Conservation (phyloP, 2,888 invertebrate genomes). For the Physocephala rufipes region DNA sequence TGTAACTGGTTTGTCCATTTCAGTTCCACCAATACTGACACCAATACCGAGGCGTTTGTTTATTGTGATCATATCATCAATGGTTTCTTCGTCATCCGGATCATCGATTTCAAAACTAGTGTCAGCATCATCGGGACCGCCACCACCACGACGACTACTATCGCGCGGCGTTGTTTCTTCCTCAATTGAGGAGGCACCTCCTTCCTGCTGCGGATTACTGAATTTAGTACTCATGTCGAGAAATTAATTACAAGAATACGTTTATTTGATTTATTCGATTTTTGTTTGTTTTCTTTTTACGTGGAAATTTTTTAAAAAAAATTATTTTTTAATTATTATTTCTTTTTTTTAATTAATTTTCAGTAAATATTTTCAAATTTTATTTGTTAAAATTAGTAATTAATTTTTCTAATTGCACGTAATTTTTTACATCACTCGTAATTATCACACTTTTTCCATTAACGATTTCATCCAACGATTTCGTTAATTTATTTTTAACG, state of each 20-base stretch:
- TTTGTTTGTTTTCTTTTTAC: background rate
- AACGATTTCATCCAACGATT: background rate
- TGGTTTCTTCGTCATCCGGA: slow-evolving; percentile 49
- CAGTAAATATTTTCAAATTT: slow-evolving; percentile 1
- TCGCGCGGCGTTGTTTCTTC: background rate
- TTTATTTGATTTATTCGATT: background rate
- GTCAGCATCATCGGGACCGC: slow-evolving; percentile 50
- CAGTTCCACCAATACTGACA: background rate
- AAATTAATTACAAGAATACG: background rate
- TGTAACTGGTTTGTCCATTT: background rate
- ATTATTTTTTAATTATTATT: background rate
- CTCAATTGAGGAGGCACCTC: slow-evolving; percentile 8
- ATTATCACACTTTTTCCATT: slow-evolving; percentile 13
- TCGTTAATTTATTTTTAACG: slow-evolving; percentile 5
- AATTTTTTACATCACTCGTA: slow-evolving; percentile 4
- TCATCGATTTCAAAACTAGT: slow-evolving; percentile 60
- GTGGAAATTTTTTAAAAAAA: background rate
- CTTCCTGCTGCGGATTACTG: slow-evolving; percentile 6
- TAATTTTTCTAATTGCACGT: slow-evolving; percentile 3
- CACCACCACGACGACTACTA: background rate
- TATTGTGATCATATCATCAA: slow-evolving; percentile 33
- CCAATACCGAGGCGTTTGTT: slow-evolving; percentile 23
- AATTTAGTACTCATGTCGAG: slow-evolving; percentile 25
- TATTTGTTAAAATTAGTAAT: background rate
- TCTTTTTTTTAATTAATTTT: background rate